Evolutionary conservation across 2,797 vertebrate species (phyloP).

Genomic region (Acrossocheilus fasciatus): DNA sequence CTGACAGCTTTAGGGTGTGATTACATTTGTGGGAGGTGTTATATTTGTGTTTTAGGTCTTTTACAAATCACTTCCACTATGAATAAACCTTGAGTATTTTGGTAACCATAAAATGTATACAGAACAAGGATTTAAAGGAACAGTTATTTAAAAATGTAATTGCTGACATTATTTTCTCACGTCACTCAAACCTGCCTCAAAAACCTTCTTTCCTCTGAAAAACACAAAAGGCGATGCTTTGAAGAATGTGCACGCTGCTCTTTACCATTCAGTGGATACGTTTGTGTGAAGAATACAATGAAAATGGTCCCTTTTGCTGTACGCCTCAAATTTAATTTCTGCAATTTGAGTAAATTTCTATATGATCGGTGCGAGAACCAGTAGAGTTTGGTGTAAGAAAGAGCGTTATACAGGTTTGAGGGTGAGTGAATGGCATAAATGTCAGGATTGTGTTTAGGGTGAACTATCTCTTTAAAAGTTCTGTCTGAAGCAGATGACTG

Average conservation of each 20-base stretch:
- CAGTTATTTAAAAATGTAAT: neutral
- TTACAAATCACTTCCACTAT: neutral
- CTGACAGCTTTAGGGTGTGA: neutral
- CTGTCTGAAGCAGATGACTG: neutral
- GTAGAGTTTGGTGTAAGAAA: neutral
- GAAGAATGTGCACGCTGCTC: neutral
- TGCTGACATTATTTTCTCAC: neutral
- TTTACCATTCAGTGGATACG: neutral
- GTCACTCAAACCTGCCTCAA: neutral
- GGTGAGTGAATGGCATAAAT: neutral
- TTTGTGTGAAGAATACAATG: neutral
- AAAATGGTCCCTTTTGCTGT: neutral
- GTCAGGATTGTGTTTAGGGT: neutral
- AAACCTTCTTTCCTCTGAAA: neutral
- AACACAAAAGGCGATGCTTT: neutral
- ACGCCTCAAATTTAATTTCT: neutral
- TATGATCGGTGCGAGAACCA: neutral
- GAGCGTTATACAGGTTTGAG: neutral
- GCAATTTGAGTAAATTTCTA: neutral
- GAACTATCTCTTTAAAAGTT: neutral
- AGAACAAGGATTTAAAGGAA: neutral
- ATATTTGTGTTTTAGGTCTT: neutral
- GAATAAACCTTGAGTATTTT: neutral
- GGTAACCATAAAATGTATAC: neutral
- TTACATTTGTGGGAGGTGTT: neutral